A percentile compares a stretch with the other conserved stretches of the same genome.
Evolutionary conservation across 2,797 vertebrate genomes (phyloP).

Genomic region (Phrynocephalus forsythii): DNA sequence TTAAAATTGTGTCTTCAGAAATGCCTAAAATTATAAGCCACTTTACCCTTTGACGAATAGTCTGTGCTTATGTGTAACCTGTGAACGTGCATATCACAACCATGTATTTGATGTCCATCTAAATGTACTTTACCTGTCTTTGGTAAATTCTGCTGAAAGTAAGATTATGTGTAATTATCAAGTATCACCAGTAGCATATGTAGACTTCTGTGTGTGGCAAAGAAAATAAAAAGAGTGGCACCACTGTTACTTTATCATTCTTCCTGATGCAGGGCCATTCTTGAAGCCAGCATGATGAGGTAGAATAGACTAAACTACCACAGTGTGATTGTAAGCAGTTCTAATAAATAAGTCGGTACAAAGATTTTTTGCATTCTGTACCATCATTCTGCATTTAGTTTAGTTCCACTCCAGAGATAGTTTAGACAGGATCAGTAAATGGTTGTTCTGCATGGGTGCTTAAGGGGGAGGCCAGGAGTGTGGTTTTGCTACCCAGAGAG

Average conservation of each 20-base stretch:
- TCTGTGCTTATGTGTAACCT: too few species aligned
- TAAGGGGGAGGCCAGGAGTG: too few species aligned
- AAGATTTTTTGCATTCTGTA: too few species aligned
- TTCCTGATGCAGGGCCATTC: background rate
- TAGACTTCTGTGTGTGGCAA: background rate
- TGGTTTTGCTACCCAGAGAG: too few species aligned
- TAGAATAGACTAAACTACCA: background rate
- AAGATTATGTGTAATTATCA: background rate
- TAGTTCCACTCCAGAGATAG: too few species aligned
- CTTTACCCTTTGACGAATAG: too few species aligned
- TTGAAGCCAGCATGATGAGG: background rate
- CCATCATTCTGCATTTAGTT: background rate
- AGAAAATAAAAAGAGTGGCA: background rate
- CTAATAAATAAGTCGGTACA: too few species aligned
- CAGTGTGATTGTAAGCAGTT: background rate
- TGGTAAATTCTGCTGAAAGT: background rate
- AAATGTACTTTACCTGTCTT: background rate
- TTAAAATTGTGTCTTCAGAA: background rate
- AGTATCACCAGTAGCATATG: background rate
- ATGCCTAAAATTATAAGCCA: too few species aligned
- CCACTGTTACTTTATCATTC: background rate
- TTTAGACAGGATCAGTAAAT: too few species aligned
- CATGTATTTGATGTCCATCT: background rate
- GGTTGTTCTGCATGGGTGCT: too few species aligned
- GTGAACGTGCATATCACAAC: background rate